Evolutionary conservation across 2,113 vertebrate species (phyloP), one percentile per base, ranked within the genome.

Genomic region (Oncorhynchus tshawytscha): DNA sequence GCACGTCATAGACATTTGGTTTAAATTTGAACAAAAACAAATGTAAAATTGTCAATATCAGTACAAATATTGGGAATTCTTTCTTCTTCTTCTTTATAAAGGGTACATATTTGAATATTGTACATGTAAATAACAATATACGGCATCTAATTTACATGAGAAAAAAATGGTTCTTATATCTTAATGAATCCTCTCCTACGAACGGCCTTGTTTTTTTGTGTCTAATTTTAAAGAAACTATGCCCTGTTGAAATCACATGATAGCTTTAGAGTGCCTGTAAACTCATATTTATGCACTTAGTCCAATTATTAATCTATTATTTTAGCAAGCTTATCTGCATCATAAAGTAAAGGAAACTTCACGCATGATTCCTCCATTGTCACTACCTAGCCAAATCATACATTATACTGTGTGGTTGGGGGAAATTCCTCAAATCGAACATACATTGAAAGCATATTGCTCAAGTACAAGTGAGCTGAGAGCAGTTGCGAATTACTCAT

Each of bases 391-490:
- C n/a, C 20, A n/a, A 62, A 11, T 16, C 49, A 72, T 45, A 67
- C 25, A 72, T 48, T 16, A 57, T 25, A 22, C 29, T 39, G 31
- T 27, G 22, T 66, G 18, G 20, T 8, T 9, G n/a, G 31, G 18
- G 12, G 22, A 31, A 22, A 31, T 27, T 45, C 34, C 25, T 49
- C 57, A 27, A 76, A 13, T 45, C 31, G 25, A 64, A 71, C 7
- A 51, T 24, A 29, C n/a, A 29, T 76, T 76, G 39, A 71, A 72
- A 72, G 64, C 15, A 9, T 66, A 15, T 72, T 27, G 13, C 71
- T 66, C 49, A 4, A 60, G 49, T 66, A 24, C 60, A 45, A 62
- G 62, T 45, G 18, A 13, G n/a, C 39, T 5, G 39, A 48, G 68
- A 39, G 16, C 1, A 16, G 67, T n/a, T 20, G 27, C n/a, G 65